Percentiles rank a stretch among this genome's conserved stretches.
These are phyloP conservation scores for Melanotus villosus DNA, from an alignment of 2,888 invertebrate species.

Conservation along the genomic window DNA sequence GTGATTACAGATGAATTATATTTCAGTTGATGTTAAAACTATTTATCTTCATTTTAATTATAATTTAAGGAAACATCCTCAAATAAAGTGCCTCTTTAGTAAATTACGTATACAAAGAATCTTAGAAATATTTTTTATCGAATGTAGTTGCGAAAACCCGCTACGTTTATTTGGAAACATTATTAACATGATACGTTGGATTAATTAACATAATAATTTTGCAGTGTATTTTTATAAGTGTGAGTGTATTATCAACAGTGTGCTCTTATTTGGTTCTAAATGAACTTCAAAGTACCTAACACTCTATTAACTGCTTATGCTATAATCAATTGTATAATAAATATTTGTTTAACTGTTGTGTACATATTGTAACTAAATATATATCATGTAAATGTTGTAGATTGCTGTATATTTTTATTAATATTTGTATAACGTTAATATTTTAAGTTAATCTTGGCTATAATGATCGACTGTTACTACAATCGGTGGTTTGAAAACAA, in stretches of 20 bases:
- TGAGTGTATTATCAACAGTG: neutral
- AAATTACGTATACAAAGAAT: neutral
- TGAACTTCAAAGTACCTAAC: conserved; percentile 2
- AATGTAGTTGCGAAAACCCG: neutral
- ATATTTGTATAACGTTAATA: conserved; percentile 7
- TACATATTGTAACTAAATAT: conserved; percentile 12
- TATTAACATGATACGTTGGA: no score
- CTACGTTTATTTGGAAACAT: no score
- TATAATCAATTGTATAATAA: neutral
- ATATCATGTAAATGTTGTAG: neutral
- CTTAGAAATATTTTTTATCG: neutral
- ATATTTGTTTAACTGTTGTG: conserved; percentile 21
- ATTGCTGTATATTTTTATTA: conserved; percentile 19
- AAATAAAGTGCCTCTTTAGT: conserved; percentile 36
- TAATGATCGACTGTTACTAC: neutral
- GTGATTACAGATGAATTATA: conserved; percentile 53
- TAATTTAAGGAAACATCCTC: conserved; percentile 11
- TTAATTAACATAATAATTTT: neutral
- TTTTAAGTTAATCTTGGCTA: neutral
- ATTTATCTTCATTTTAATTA: conserved; percentile 29
- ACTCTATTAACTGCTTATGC: neutral
- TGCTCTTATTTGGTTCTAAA: conserved; percentile 10
- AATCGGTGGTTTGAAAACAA: neutral
- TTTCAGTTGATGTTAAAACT: conserved; percentile 35
- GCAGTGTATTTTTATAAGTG: neutral